Percentiles rank a stretch among this genome's conserved stretches.
phyloP scores from a whole-genome alignment of 2,113 vertebrate genomes.

The Clarias magur region DNA sequence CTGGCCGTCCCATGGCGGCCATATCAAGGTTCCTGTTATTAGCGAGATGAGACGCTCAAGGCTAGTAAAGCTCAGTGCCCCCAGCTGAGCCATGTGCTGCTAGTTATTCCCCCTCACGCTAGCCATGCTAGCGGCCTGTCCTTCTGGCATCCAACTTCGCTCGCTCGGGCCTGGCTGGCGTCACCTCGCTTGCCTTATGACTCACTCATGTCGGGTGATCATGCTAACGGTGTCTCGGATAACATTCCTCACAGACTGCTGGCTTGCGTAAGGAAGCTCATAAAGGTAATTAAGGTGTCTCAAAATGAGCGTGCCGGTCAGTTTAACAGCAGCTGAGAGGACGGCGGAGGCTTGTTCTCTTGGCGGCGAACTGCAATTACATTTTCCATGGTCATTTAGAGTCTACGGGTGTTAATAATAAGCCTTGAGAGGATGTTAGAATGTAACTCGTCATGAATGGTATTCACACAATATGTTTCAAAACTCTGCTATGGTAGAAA shows the following conservation, averaged over 20 bases:
- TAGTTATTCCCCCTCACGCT: slow-evolving; percentile 50
- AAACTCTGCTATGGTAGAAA: neutral
- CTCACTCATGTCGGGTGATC: slow-evolving; percentile 28
- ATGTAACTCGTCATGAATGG: neutral
- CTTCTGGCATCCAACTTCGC: slow-evolving; percentile 24
- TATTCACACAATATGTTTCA: neutral
- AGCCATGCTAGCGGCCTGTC: slow-evolving; percentile 33
- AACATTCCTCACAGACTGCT: slow-evolving; percentile 32
- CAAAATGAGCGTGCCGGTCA: slow-evolving; percentile 35
- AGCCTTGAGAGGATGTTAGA: neutral
- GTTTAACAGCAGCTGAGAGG: slow-evolving; percentile 45
- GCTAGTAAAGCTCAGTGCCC: slow-evolving; percentile 41
- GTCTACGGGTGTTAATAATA: neutral
- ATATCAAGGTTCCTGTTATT: slow-evolving; percentile 49
- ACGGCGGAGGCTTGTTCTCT: slow-evolving; percentile 42
- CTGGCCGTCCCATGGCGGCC: slow-evolving; percentile 37
- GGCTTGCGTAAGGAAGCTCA: slow-evolving; percentile 41
- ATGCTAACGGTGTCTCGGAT: slow-evolving; percentile 47
- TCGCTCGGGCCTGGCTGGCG: slow-evolving; percentile 37
- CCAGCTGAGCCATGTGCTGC: slow-evolving; percentile 57
- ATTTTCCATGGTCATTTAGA: slow-evolving; percentile 49
- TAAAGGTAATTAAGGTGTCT: slow-evolving; percentile 56
- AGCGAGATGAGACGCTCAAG: slow-evolving; percentile 47
- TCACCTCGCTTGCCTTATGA: slow-evolving; percentile 43
- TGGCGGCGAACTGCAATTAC: slow-evolving; percentile 41